Evolutionary conservation across 2,797 vertebrate species (phyloP).

Genomic region (Clarias fuscus): DNA sequence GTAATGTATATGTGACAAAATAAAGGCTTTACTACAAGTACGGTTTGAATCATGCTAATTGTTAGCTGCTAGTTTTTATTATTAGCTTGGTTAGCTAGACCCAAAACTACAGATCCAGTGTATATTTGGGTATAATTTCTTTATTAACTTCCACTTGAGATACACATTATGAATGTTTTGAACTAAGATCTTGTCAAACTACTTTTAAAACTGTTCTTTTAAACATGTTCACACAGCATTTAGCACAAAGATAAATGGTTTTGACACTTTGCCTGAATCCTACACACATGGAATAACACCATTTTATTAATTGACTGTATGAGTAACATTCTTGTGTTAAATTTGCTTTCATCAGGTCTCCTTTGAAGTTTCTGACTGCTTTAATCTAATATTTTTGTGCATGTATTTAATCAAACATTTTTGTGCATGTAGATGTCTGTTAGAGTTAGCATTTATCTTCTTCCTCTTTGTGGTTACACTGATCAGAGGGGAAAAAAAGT

Average conservation of each 20-base stretch:
- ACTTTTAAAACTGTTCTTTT: background rate
- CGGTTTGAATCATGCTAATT: background rate
- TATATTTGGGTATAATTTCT: background rate
- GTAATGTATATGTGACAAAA: too few species aligned
- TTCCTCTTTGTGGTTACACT: slow-evolving; percentile 39
- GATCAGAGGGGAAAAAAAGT: background rate
- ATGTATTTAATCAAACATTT: background rate
- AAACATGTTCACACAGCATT: background rate
- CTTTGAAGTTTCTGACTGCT: background rate
- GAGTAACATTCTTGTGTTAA: background rate
- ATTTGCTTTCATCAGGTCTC: background rate
- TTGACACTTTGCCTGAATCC: background rate
- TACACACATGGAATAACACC: background rate
- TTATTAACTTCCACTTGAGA: background rate
- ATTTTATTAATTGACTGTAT: background rate
- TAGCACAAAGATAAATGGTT: background rate
- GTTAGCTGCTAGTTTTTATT: background rate
- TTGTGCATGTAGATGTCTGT: background rate
- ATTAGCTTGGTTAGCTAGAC: background rate
- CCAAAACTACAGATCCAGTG: background rate
- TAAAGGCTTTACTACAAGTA: too few species aligned
- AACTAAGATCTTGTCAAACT: background rate
- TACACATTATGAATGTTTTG: background rate
- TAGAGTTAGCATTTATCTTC: background rate
- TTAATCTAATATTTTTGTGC: background rate